phyloP scores from a whole-genome alignment of 64 coral and sea anemone species.

The Stichodactyla mertensii region DNA sequence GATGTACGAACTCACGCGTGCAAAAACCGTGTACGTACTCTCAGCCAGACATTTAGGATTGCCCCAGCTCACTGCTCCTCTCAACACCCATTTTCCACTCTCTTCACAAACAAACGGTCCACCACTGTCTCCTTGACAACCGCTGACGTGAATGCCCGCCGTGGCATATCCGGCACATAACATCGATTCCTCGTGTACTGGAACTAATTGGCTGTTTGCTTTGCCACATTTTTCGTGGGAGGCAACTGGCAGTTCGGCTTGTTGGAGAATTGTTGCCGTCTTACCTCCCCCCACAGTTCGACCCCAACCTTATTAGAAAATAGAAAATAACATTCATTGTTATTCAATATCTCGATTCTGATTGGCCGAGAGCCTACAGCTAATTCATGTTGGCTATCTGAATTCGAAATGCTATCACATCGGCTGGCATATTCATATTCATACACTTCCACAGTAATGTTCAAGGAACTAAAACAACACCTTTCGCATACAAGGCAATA shows the following conservation, averaged over 20 bases:
- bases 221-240: conserved; percentile 57
- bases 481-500: too few relatives aligned
- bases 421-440: too few relatives aligned
- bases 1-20: conserved; percentile 55
- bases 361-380: too few relatives aligned
- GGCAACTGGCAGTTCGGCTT: conserved; percentile 64
- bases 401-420: too few relatives aligned
- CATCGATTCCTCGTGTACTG: conserved; percentile 73
- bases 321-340: too few relatives aligned
- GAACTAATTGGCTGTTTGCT: conserved; percentile 51
- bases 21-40: conserved; percentile 53
- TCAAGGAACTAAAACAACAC: too few relatives aligned
- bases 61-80: conserved; percentile 67
- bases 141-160: conserved; percentile 53
- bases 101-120: conserved; percentile 75
- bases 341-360: too few relatives aligned
- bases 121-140: conserved; percentile 83
- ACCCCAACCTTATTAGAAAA: conserved; percentile 54
- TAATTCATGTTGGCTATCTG: too few relatives aligned
- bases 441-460: too few relatives aligned
- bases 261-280: conserved; percentile 53
- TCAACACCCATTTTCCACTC: conserved; percentile 44
- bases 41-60: conserved; percentile 53
- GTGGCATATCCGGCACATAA: conserved; percentile 72
- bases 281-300: conserved; percentile 68